These are phyloP conservation scores for Delphinus delphis DNA, from an alignment of 2,113 vertebrate species.

Conservation along the genomic window DNA sequence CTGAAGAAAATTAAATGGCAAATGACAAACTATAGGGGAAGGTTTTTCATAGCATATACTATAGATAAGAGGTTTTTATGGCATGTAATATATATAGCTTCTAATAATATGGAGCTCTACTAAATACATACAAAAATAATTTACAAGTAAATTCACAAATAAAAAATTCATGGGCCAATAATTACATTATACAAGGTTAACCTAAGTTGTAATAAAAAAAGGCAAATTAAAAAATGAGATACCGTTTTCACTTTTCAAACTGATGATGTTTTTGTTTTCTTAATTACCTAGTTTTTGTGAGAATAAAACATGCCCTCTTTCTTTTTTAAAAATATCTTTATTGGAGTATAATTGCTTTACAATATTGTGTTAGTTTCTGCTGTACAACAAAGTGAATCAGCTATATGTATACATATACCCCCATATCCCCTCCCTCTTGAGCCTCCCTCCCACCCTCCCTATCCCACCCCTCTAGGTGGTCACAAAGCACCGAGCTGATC, in stretches of 20 bases:
- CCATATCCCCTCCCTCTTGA: too few species aligned
- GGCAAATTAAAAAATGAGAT: constrained; percentile 43
- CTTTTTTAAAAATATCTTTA: too few species aligned
- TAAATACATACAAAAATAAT: constrained; percentile 35
- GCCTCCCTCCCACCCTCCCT: too few species aligned
- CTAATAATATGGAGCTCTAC: not conserved
- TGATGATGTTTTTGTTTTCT: constrained; percentile 23
- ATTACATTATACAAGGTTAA: constrained; percentile 30
- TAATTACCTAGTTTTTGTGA: constrained; percentile 37
- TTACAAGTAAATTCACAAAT: constrained; percentile 18
- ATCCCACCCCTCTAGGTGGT: too few species aligned
- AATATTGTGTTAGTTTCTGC: too few species aligned
- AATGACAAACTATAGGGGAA: not conserved
- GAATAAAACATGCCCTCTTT: not conserved
- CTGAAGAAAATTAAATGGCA: constrained; percentile 45
- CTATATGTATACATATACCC: too few species aligned
- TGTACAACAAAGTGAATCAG: too few species aligned
- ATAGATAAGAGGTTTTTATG: not conserved
- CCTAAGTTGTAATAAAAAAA: not conserved
- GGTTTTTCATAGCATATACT: not conserved
- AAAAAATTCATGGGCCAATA: constrained; percentile 7
- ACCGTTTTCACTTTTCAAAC: constrained; percentile 34
- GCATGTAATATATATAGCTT: not conserved
- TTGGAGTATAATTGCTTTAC: too few species aligned
- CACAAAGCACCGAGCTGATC: too few species aligned